Conservation (phyloP, 2,797 vertebrate genomes). For the Microctenopoma steveboyesi region DNA sequence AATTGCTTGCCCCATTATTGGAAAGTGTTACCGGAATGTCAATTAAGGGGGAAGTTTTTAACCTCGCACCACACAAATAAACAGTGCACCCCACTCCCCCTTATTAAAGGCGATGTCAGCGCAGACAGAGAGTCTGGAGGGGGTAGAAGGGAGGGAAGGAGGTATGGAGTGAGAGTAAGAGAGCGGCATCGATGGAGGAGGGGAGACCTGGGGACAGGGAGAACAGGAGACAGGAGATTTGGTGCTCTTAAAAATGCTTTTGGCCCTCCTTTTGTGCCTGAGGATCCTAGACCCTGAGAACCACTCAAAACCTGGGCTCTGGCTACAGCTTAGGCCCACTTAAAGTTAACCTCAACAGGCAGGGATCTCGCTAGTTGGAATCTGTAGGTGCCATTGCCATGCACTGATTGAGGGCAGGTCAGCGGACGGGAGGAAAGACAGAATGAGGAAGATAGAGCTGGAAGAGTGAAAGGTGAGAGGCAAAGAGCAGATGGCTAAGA, state of each 20-base stretch:
- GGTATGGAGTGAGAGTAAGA: constrained; percentile 37
- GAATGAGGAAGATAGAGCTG: constrained; percentile 38
- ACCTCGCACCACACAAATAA: constrained; percentile 81
- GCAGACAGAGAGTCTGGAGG: constrained; percentile 81
- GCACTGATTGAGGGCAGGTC: constrained; percentile 58
- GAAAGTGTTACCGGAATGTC: constrained; percentile 85
- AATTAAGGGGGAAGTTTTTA: constrained; percentile 85
- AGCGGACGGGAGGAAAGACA: constrained; percentile 22
- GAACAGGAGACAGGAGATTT: constrained; percentile 66
- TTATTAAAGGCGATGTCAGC: constrained; percentile 81
- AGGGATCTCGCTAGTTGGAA: constrained; percentile 62
- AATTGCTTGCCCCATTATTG: constrained; percentile 83
- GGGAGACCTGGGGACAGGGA: constrained; percentile 61
- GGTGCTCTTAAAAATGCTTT: constrained; percentile 71
- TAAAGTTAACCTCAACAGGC: constrained; percentile 68
- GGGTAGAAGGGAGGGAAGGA: constrained; percentile 58
- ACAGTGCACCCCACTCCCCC: constrained; percentile 73
- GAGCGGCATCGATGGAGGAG: constrained; percentile 47
- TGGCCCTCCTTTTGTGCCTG: constrained; percentile 70
- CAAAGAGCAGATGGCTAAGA: constrained; percentile 20
- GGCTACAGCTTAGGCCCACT: constrained; percentile 64
- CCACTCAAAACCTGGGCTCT: constrained; percentile 56
- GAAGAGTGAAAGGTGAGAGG: constrained; percentile 21
- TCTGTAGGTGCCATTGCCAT: constrained; percentile 54
- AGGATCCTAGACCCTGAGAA: constrained; percentile 70